Evolutionary conservation across 2,113 vertebrate species (phyloP).

Genomic region (Pseudolaguvia tuberculata): DNA sequence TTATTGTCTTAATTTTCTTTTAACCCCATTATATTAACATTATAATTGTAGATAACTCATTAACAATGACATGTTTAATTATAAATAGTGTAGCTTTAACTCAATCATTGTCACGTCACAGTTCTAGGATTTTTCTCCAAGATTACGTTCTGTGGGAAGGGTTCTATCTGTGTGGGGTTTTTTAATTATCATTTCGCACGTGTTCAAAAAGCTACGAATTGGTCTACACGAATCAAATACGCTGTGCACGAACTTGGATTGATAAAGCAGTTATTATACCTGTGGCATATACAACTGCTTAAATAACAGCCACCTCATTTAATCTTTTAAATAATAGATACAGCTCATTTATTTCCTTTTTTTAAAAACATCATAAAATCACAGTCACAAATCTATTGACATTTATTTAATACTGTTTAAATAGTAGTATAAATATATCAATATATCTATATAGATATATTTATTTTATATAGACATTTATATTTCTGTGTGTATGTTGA

Average conservation of each 20-base stretch:
- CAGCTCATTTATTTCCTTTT: not conserved
- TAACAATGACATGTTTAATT: not conserved
- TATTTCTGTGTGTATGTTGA: no score
- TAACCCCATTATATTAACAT: no score
- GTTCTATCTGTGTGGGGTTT: not conserved
- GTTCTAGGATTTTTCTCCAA: not conserved
- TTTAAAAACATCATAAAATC: no score
- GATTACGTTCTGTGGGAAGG: not conserved
- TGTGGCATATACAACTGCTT: not conserved
- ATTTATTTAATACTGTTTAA: conserved; percentile 62
- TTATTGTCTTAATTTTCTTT: no score
- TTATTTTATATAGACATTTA: no score
- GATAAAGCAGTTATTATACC: no score
- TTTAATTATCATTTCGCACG: not conserved
- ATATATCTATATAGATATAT: conserved; percentile 64
- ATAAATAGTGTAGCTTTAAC: not conserved
- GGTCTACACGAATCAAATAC: not conserved
- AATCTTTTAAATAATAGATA: not conserved
- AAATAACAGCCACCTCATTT: not conserved
- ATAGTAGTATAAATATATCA: conserved; percentile 65
- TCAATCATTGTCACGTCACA: not conserved
- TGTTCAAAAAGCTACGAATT: not conserved
- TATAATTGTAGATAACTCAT: not conserved
- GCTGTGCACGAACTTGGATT: not conserved
- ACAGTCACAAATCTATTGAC: conserved; percentile 37